Conservation (phyloP, 92 coral and sea anemone species). For the Pocillopora meandrina region DNA sequence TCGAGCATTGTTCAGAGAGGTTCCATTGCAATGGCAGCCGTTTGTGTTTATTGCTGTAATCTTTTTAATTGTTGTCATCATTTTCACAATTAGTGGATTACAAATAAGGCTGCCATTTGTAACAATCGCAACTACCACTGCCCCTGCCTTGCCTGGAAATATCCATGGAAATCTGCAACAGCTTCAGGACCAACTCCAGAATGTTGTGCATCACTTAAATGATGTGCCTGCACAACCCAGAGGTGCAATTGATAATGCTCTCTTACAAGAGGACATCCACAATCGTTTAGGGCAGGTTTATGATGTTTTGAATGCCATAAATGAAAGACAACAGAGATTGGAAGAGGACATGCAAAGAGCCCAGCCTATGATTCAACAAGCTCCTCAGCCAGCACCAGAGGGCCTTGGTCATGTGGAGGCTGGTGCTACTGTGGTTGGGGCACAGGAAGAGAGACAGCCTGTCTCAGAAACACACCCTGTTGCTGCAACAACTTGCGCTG, state of each 20-base stretch:
- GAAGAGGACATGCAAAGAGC: slow-evolving; percentile 29
- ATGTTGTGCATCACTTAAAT: background rate
- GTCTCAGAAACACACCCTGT: slow-evolving; percentile 2
- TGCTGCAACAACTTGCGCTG: slow-evolving; percentile 16
- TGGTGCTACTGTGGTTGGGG: background rate
- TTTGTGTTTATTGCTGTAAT: slow-evolving; percentile 71
- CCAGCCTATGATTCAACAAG: slow-evolving; percentile 19
- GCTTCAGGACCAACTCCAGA: slow-evolving; percentile 45
- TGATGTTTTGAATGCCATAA: slow-evolving; percentile 27
- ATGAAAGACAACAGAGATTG: slow-evolving; percentile 28
- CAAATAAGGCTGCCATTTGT: slow-evolving; percentile 64
- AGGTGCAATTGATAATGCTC: slow-evolving; percentile 35
- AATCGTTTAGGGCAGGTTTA: background rate
- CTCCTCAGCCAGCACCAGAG: slow-evolving; percentile 16
- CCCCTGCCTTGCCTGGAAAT: slow-evolving; percentile 38
- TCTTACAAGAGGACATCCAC: slow-evolving; percentile 2
- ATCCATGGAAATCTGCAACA: slow-evolving; percentile 33
- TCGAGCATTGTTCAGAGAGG: slow-evolving; percentile 81
- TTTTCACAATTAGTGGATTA: slow-evolving; percentile 71
- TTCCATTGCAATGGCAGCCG: slow-evolving; percentile 98
- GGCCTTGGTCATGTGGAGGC: slow-evolving; percentile 41
- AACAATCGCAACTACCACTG: slow-evolving; percentile 35
- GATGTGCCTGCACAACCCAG: slow-evolving; percentile 4
- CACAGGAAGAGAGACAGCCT: slow-evolving; percentile 6
- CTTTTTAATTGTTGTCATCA: slow-evolving; percentile 50